These are phyloP conservation scores for Cinclus cinclus DNA, from an alignment of 2,113 vertebrate species.

Conservation along the genomic window DNA sequence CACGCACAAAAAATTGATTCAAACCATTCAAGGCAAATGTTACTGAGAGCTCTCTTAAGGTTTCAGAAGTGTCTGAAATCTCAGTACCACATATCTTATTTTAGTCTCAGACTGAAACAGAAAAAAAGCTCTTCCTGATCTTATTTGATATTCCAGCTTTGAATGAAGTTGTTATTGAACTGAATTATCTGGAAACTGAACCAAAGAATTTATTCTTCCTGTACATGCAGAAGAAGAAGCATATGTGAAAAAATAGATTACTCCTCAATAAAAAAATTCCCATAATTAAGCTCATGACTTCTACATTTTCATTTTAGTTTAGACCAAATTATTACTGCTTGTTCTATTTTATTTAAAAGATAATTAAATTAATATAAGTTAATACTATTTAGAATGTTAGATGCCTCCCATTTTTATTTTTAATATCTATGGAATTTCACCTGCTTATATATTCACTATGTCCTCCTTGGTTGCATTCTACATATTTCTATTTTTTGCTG, in stretches of 20 bases:
- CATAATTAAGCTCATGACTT: not conserved
- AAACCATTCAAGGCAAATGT: not conserved
- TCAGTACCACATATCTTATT: not conserved
- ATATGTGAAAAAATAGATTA: not conserved
- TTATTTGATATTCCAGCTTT: constrained; percentile 7
- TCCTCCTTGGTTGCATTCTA: not conserved
- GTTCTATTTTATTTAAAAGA: not conserved
- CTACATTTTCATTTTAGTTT: not conserved
- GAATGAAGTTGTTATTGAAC: not conserved
- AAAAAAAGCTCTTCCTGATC: not conserved
- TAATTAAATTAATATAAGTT: not conserved
- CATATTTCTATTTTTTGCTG: not conserved
- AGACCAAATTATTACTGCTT: not conserved
- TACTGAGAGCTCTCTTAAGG: not conserved
- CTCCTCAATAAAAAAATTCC: not conserved
- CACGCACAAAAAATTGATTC: not conserved
- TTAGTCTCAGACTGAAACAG: not conserved
- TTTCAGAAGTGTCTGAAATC: not conserved
- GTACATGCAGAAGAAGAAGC: not conserved
- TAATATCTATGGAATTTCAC: not conserved
- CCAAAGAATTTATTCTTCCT: not conserved
- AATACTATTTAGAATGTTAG: not conserved
- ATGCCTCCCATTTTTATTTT: not conserved
- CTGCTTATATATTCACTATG: not conserved
- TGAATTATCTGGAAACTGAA: not conserved